Evolutionary conservation across 2,797 vertebrate species (phyloP).

Genomic region (Danio albolineatus): DNA sequence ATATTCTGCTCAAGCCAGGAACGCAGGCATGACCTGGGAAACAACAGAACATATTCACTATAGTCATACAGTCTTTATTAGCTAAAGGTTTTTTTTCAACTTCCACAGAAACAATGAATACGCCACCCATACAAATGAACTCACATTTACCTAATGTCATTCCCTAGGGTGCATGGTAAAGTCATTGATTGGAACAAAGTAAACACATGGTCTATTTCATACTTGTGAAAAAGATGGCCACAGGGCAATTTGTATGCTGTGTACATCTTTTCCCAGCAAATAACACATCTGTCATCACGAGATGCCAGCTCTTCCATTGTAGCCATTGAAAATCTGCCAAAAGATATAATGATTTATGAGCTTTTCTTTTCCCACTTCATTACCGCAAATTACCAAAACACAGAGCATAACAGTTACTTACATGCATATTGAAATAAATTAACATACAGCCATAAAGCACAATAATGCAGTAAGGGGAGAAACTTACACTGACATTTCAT

Average conservation of each 20-base stretch:
- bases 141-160: neutral
- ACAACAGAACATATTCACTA: too few species aligned
- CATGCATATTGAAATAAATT: neutral
- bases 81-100: neutral
- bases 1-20: constrained; percentile 98
- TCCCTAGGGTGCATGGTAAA: neutral
- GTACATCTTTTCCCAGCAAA: constrained; percentile 96
- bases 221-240: constrained; percentile 97
- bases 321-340: constrained; percentile 88
- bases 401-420: constrained; percentile 12
- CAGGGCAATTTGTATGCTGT: constrained; percentile 92
- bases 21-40: constrained; percentile 89
- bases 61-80: too few species aligned
- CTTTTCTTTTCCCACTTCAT: constrained; percentile 8
- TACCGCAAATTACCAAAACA: neutral
- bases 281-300: constrained; percentile 95
- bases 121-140: neutral
- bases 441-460: neutral
- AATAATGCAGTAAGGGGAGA: neutral
- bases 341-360: neutral
- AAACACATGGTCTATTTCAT: neutral
- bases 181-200: neutral
- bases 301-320: constrained; percentile 90
- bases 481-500: neutral
- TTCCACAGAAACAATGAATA: neutral